Evolutionary conservation across 2,888 invertebrate genomes (phyloP), one percentile per base, ranked within the genome.

Genomic region (Eristalinus aeneus): DNA sequence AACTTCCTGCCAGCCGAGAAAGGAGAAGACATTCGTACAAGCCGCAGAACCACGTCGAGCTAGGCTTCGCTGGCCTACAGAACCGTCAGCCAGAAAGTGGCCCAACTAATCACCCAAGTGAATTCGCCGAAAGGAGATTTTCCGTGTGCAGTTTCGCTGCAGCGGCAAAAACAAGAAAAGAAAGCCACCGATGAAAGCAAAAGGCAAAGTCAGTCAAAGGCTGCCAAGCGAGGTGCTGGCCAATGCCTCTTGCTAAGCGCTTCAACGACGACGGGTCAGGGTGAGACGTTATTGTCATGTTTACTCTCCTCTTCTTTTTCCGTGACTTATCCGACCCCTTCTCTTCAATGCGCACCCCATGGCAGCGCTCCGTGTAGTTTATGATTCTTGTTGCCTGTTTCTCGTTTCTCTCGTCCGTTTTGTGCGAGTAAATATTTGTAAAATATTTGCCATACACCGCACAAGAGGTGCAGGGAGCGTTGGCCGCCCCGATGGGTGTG

Each of bases 101-200:
- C 77, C 77, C 65, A 86, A 82, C 82, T 86, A 86, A 86, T 86
- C 86, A 82, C 73, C 82, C 73, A 82, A 86, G 77, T 86, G 82
- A 34, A 86, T 72, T 81, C 68, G 72, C 81, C 81, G 16, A 81
- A 81, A 81, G 81, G 46, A 46, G 81, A 86, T 82, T 86, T 77
- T 73, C 34, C 73, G 56, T 80, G 72, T 67, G 67, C 77, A 86
- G 81, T 86, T 73, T 74, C 31, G 54, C 69, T 68, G 63, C 39
- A 58, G 68, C 27, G 27, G 76, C 76, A 74, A 73, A 76, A 77
- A 58, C 46, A 16, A 46, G 46, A 46, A 46, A 46, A 46, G 46
- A 46, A 46, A 46, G 46, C 46, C 39, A 3, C 39, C 27, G 61
- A 20, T 80, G 36, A 81, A 73, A 85, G 75, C 68, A 73, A 73